Evolutionary conservation across 2,797 vertebrate genomes (phyloP).

Genomic region (Halcyon leucocephala): DNA sequence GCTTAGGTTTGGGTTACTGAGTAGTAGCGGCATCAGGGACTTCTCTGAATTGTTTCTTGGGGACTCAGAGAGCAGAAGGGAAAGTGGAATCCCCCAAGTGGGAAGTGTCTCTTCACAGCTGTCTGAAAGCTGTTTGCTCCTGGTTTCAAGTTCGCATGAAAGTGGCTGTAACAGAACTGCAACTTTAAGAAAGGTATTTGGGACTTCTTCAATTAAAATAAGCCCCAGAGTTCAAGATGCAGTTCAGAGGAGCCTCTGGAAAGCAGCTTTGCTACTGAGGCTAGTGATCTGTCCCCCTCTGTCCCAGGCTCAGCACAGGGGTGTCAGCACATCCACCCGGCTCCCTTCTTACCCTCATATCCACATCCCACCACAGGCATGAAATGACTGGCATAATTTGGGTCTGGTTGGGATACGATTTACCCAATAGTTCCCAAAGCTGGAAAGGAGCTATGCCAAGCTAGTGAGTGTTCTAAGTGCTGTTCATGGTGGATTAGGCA

Average conservation of each 20-base stretch:
- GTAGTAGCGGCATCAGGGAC: not conserved
- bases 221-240: not conserved
- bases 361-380: not conserved
- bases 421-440: not conserved
- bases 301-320: not conserved
- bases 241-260: not conserved
- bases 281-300: not conserved
- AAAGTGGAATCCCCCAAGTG: not conserved
- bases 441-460: not conserved
- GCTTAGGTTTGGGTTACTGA: not conserved
- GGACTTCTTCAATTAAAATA: not conserved
- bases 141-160: not conserved
- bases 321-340: accelerated
- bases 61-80: not conserved
- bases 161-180: not conserved
- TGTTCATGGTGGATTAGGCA: not conserved
- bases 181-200: not conserved
- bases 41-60: not conserved
- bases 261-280: not conserved
- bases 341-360: not conserved
- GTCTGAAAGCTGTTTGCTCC: not conserved
- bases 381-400: too few species aligned
- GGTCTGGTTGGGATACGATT: not conserved
- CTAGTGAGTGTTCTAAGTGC: not conserved
- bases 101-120: not conserved